Evolutionary conservation across 2,797 vertebrate species (phyloP).

Genomic region (Diplodus puntazzo): DNA sequence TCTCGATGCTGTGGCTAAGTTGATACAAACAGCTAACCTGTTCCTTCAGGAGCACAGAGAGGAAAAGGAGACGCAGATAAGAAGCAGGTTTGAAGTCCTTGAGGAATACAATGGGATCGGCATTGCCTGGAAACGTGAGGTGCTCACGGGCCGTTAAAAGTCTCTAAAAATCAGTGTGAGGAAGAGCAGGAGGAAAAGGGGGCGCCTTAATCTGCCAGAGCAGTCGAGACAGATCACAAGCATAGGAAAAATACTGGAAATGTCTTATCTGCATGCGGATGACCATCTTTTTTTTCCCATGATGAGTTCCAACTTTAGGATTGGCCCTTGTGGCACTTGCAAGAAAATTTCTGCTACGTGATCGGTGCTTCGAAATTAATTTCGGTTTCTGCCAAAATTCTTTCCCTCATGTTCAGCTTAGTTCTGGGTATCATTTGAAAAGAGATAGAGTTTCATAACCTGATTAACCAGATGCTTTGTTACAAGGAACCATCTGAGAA

Average conservation of each 20-base stretch:
- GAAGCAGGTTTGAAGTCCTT: constrained; percentile 68
- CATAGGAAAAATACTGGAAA: constrained; percentile 55
- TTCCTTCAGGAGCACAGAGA: constrained; percentile 47
- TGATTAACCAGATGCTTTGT: too few relatives aligned
- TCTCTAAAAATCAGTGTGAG: constrained; percentile 52
- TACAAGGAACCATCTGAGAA: too few relatives aligned
- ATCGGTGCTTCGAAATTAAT: not conserved
- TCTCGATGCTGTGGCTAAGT: constrained; percentile 6
- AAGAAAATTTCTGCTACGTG: not conserved
- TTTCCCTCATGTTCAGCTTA: not conserved
- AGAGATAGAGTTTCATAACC: too few relatives aligned
- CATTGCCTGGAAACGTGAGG: constrained; percentile 69
- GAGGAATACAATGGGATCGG: constrained; percentile 73
- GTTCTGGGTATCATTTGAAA: not conserved
- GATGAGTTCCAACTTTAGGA: constrained; percentile 11
- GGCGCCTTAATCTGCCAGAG: constrained; percentile 54
- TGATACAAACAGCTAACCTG: constrained; percentile 56
- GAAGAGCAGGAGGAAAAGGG: constrained; percentile 38
- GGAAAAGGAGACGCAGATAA: constrained; percentile 68
- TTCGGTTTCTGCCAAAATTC: not conserved
- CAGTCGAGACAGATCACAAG: constrained; percentile 50
- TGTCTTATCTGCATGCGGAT: constrained; percentile 51
- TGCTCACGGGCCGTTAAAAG: constrained; percentile 35
- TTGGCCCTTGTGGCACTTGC: not conserved
- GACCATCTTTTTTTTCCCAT: constrained; percentile 32